phyloP scores from a whole-genome alignment of 2,888 invertebrate genomes.

The Amphiduros pacificus region DNA sequence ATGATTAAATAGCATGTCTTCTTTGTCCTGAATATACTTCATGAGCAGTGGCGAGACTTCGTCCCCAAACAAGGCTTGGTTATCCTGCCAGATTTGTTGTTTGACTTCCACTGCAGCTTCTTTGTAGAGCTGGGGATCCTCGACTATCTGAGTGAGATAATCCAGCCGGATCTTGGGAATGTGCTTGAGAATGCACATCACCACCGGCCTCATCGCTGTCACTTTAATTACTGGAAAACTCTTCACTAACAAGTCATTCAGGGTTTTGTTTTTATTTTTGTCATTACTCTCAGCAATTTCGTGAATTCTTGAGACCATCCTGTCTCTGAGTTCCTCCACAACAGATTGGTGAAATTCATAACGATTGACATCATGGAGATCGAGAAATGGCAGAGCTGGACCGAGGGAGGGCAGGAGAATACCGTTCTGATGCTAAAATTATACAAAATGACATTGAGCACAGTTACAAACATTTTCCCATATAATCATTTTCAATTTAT shows the following conservation, averaged over 20 bases:
- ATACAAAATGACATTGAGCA: constrained; percentile 86
- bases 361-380: constrained; percentile 88
- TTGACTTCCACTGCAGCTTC: constrained; percentile 96
- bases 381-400: constrained; percentile 91
- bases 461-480: neutral
- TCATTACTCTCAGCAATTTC: constrained; percentile 46
- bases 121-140: constrained; percentile 76
- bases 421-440: constrained; percentile 69
- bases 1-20: constrained; percentile 87
- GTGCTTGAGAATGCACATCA: constrained; percentile 91
- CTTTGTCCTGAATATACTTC: constrained; percentile 88
- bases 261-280: constrained; percentile 71
- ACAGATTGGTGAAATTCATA: constrained; percentile 89
- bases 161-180: constrained; percentile 91
- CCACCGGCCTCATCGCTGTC: constrained; percentile 82
- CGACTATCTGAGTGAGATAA: constrained; percentile 68
- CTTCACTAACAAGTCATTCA: constrained; percentile 86
- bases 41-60: constrained; percentile 94
- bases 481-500: too few species aligned
- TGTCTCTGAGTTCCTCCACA: constrained; percentile 53
- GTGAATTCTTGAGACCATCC: constrained; percentile 43
- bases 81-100: constrained; percentile 96
- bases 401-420: constrained; percentile 78
- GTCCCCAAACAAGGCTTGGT: constrained; percentile 93
- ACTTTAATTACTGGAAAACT: constrained; percentile 88